Percentiles rank a stretch among this genome's conserved stretches.
These are phyloP conservation scores for Falco peregrinus DNA, from an alignment of 2,797 vertebrate genomes.

Conservation along the genomic window DNA sequence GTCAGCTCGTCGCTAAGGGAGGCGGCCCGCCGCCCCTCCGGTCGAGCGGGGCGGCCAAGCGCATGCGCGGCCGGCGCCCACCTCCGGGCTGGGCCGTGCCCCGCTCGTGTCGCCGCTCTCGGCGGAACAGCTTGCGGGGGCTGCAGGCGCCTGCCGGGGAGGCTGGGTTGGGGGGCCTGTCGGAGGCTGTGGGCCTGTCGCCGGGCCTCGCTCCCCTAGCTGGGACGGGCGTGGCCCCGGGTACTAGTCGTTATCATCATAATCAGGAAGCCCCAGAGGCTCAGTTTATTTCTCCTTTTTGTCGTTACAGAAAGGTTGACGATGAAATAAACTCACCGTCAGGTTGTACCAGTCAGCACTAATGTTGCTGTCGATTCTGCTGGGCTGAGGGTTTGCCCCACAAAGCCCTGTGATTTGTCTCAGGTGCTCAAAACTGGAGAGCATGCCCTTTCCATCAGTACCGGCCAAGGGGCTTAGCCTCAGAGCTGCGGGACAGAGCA, in stretches of 20 bases:
- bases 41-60: accelerated
- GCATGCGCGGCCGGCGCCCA: background rate
- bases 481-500: background rate
- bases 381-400: background rate
- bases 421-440: background rate
- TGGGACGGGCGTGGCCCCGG: background rate
- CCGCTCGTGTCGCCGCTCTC: background rate
- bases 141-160: background rate
- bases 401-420: too few relatives aligned
- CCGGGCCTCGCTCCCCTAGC: background rate
- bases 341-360: accelerated
- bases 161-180: background rate
- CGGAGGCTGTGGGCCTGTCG: background rate
- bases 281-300: background rate
- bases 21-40: background rate
- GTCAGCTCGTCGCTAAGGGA: accelerated
- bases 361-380: background rate
- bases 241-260: accelerated
- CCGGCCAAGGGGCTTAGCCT: background rate
- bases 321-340: accelerated
- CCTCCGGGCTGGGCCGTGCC: background rate
- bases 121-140: background rate
- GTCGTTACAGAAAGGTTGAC: too few relatives aligned
- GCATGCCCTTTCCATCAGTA: too few relatives aligned
- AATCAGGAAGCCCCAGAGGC: background rate